phyloP scores from a whole-genome alignment of 2,888 invertebrate genomes.

The Dione vanillae region DNA sequence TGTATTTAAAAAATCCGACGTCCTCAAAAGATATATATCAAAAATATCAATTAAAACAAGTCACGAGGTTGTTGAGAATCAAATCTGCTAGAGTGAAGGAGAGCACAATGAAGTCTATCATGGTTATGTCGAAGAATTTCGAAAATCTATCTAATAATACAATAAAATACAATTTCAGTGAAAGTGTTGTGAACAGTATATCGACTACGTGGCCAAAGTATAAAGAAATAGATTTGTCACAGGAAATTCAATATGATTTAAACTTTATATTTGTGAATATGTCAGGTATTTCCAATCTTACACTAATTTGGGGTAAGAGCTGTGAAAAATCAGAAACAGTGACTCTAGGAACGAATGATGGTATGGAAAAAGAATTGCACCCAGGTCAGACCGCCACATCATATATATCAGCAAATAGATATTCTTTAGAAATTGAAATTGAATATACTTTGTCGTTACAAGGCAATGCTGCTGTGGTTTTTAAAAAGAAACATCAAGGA shows the following conservation, averaged over 20 bases:
- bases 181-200: conserved; percentile 66
- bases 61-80: conserved; percentile 55
- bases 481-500: conserved; percentile 55
- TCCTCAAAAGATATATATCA: conserved; percentile 73
- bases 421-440: conserved; percentile 64
- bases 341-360: conserved; percentile 62
- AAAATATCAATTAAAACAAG: conserved; percentile 65
- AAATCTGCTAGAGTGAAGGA: conserved; percentile 54
- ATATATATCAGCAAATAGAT: conserved; percentile 64
- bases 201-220: conserved; percentile 64
- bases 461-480: conserved; percentile 70
- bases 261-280: conserved; percentile 64
- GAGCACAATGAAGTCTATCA: conserved; percentile 55
- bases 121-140: conserved; percentile 64
- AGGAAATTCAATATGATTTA: conserved; percentile 65
- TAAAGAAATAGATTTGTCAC: conserved; percentile 59
- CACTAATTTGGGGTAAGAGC: conserved; percentile 63
- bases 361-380: conserved; percentile 64
- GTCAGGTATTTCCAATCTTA: conserved; percentile 60
- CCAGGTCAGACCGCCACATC: conserved; percentile 67
- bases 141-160: conserved; percentile 64
- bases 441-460: conserved; percentile 58
- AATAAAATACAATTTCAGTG: conserved; percentile 69
- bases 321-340: conserved; percentile 64
- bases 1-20: conserved; percentile 67